Percentiles rank a stretch among this genome's conserved stretches.
These are phyloP conservation scores for Pararge aegeria DNA, from an alignment of 1,140 invertebrate species.

Conservation along the genomic window DNA sequence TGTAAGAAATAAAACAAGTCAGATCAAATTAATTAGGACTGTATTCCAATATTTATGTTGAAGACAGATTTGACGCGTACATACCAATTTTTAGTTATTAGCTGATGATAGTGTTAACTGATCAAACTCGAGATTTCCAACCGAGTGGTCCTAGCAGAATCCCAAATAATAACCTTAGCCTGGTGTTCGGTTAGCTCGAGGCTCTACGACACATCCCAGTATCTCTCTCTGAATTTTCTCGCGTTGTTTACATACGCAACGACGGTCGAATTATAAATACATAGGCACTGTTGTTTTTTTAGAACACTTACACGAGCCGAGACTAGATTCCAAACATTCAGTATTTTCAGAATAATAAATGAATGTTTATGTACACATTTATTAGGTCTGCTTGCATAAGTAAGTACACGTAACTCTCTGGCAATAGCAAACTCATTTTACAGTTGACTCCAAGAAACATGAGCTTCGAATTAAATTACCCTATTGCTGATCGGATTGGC, in stretches of 20 bases:
- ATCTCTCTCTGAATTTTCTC: neutral
- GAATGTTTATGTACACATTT: too few relatives aligned
- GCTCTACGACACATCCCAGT: neutral
- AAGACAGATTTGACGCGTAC: too few relatives aligned
- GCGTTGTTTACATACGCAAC: neutral
- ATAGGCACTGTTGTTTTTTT: neutral
- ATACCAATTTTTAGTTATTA: too few relatives aligned
- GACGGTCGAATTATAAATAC: neutral
- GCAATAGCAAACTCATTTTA: neutral
- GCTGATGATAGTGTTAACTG: too few relatives aligned
- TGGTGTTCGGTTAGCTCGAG: neutral
- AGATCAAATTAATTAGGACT: too few relatives aligned
- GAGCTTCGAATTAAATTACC: neutral
- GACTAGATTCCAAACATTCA: neutral
- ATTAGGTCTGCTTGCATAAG: neutral
- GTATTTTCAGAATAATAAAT: neutral
- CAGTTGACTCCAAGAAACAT: neutral
- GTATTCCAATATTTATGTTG: too few relatives aligned
- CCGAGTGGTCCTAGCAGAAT: too few relatives aligned
- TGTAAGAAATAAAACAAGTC: too few relatives aligned
- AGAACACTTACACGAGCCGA: neutral
- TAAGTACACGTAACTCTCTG: neutral
- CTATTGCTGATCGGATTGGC: neutral
- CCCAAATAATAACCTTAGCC: too few relatives aligned
- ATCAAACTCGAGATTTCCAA: too few relatives aligned